phyloP scores from a whole-genome alignment of 2,888 invertebrate species.

The Synanthedon andrenaeformis region DNA sequence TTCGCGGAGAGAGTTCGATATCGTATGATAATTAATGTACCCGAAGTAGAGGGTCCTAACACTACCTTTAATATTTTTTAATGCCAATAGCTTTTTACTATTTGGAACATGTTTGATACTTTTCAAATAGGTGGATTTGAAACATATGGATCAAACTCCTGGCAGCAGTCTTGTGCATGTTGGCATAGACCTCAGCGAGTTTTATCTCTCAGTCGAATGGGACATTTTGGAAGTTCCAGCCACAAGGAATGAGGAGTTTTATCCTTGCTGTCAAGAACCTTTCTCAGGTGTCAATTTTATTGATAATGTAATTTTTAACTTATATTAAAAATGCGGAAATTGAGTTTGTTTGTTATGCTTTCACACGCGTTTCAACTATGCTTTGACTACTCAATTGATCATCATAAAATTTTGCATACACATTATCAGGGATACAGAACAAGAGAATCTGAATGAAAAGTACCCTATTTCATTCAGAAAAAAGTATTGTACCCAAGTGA shows the following conservation, averaged over 20 bases:
- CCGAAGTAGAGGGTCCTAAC: no score
- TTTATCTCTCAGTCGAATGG: constrained; percentile 98
- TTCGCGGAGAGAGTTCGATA: no score
- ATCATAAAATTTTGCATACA: no score
- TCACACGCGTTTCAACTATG: neutral
- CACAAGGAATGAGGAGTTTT: constrained; percentile 90
- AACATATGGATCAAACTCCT: constrained; percentile 86
- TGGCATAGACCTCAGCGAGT: constrained; percentile 94
- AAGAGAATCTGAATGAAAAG: no score
- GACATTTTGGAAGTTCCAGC: constrained; percentile 95
- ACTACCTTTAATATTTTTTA: no score
- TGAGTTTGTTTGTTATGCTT: neutral
- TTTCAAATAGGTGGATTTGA: constrained; percentile 79
- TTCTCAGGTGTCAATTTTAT: constrained; percentile 77
- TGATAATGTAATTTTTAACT: neutral
- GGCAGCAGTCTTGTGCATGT: constrained; percentile 87
- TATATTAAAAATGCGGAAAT: neutral
- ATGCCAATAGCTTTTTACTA: no score
- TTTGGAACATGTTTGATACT: no score
- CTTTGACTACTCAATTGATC: no score
- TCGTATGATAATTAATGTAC: no score
- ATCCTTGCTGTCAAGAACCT: constrained; percentile 88
- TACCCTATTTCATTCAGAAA: no score
- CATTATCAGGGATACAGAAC: no score
- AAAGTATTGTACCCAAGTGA: no score